Evolutionary conservation across 2,797 vertebrate genomes (phyloP).

Genomic region (Enteromius anoplus): DNA sequence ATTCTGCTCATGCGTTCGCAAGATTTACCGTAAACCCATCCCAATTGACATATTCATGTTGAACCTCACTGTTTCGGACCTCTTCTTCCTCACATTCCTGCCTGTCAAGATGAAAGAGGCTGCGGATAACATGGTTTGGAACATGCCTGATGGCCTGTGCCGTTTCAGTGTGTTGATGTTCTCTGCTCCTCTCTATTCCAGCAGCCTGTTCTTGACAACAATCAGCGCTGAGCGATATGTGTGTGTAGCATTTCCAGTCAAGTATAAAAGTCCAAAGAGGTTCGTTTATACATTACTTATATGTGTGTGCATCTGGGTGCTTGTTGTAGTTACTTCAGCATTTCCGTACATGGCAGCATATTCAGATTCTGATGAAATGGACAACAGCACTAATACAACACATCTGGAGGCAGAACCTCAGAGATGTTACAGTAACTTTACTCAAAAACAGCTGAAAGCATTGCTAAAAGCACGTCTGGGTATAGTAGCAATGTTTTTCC

Average conservation of each 20-base stretch:
- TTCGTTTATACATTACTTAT: conserved; percentile 55
- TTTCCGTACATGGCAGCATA: background rate
- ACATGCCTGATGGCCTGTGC: conserved; percentile 67
- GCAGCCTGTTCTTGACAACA: conserved; percentile 67
- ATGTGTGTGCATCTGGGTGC: conserved; percentile 67
- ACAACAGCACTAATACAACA: background rate
- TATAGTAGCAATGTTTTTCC: conserved; percentile 80
- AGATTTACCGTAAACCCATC: conserved; percentile 65
- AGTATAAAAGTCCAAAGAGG: conserved; percentile 66
- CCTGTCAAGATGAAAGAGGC: conserved; percentile 70
- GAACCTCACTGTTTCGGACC: conserved; percentile 73
- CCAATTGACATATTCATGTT: conserved; percentile 72
- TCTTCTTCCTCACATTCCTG: conserved; percentile 71
- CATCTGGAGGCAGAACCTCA: background rate
- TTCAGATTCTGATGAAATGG: background rate
- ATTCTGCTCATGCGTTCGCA: conserved; percentile 67
- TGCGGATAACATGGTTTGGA: conserved; percentile 58
- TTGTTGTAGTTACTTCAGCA: accelerated
- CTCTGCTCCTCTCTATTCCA: conserved; percentile 74
- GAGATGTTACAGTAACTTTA: conserved; percentile 79
- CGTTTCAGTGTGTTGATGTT: conserved; percentile 67
- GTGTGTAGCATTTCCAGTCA: conserved; percentile 71
- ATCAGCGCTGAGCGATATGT: conserved; percentile 74
- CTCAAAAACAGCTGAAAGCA: conserved; percentile 63
- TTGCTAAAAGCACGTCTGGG: conserved; percentile 78